Evolutionary conservation across 1,140 invertebrate genomes (phyloP).

Genomic region (Drosophila dunni): DNA sequence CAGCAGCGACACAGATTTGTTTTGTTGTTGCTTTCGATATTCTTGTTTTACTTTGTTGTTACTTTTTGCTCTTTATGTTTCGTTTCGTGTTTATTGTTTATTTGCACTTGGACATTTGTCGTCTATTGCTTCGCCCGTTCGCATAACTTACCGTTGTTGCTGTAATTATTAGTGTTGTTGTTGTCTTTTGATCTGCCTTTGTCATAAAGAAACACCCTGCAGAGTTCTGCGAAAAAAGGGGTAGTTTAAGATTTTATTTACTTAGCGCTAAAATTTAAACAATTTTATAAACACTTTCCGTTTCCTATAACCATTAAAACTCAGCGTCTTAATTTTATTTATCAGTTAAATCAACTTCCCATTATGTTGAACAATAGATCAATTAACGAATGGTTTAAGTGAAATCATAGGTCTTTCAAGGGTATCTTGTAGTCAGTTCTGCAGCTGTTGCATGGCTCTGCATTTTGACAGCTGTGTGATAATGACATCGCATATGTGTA

Average conservation of each 20-base stretch:
- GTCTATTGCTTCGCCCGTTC: conserved; percentile 15
- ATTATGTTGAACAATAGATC: not conserved
- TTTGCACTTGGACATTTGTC: conserved; percentile 57
- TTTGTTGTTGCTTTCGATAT: conserved; percentile 46
- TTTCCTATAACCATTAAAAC: not conserved
- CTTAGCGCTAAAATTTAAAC: not conserved
- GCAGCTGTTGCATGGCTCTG: not conserved
- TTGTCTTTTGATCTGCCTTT: conserved; percentile 11
- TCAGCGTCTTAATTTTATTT: not conserved
- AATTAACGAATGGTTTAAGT: not conserved
- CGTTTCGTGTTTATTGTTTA: conserved; percentile 48
- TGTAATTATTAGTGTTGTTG: conserved; percentile 11
- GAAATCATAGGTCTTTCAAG: not conserved
- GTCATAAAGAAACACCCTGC: not conserved
- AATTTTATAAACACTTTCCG: not conserved
- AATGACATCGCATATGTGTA: conserved; percentile 8
- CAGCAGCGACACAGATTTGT: conserved; percentile 33
- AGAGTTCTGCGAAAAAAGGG: not conserved
- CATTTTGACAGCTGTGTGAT: conserved; percentile 25
- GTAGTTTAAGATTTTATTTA: not conserved
- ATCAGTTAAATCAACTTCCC: not conserved
- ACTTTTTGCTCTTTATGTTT: conserved; percentile 24
- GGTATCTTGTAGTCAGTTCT: not conserved
- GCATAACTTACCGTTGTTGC: conserved; percentile 8
- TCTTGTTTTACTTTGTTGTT: conserved; percentile 43